Conservation (phyloP, 2,888 invertebrate genomes). For the Aleiodes testaceus region DNA sequence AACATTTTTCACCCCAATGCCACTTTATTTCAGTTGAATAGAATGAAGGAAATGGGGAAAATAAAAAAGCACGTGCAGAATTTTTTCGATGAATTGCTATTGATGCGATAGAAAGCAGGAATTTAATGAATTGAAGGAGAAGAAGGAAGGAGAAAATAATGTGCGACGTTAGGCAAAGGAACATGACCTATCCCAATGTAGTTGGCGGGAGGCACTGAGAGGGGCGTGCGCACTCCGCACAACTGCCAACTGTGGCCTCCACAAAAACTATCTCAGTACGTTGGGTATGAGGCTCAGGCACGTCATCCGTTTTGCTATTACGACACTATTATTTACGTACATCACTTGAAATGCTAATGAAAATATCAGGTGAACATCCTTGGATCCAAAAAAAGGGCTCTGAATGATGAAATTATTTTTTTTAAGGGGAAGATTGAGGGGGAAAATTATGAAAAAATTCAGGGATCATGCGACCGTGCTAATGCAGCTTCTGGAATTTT, state of each 20-base stretch:
- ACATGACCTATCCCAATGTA: constrained; percentile 31
- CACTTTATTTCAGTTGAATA: background rate
- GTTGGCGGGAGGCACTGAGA: background rate
- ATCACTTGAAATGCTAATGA: background rate
- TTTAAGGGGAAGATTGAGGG: background rate
- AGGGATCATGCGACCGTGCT: background rate
- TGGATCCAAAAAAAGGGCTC: background rate
- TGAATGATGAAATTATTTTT: background rate
- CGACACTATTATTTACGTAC: constrained; percentile 36
- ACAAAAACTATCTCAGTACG: constrained; percentile 4
- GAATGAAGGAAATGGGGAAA: too few species aligned
- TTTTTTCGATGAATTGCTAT: too few species aligned
- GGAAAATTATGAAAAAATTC: background rate
- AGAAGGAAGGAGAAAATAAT: constrained; percentile 15
- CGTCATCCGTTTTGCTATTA: constrained; percentile 43
- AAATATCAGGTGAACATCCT: background rate
- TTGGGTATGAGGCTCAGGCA: constrained; percentile 27
- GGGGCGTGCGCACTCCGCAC: constrained; percentile 36
- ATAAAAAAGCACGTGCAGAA: too few species aligned
- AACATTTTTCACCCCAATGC: constrained; percentile 24
- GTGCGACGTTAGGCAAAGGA: constrained; percentile 20
- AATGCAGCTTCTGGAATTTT: too few species aligned
- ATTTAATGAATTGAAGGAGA: background rate
- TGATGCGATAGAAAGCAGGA: background rate
- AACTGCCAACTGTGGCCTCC: constrained; percentile 28